Evolutionary conservation across 2,888 invertebrate genomes (phyloP).

Genomic region (Drymonia ruficornis): DNA sequence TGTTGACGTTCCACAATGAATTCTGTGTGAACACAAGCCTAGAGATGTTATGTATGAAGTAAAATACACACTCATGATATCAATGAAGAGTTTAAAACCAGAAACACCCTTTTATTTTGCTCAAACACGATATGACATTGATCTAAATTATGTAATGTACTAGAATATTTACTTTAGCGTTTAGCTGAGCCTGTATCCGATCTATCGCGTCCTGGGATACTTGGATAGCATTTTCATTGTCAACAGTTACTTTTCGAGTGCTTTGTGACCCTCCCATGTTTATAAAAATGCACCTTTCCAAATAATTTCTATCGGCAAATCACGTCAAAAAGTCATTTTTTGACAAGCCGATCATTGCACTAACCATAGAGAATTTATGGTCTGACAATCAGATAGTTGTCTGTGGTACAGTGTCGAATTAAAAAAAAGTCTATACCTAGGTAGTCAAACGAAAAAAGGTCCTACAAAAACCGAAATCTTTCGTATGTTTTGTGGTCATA

Average conservation of each 20-base stretch:
- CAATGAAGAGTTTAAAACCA: conserved; percentile 14
- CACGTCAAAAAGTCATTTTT: conserved; percentile 76
- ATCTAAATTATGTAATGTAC: conserved; percentile 80
- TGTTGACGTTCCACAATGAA: not conserved
- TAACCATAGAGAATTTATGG: conserved; percentile 16
- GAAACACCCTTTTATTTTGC: conserved; percentile 45
- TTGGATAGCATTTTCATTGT: conserved; percentile 80
- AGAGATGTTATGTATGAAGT: conserved; percentile 7
- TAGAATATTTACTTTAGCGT: conserved; percentile 72
- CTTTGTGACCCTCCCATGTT: conserved; percentile 86
- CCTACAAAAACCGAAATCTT: too few relatives aligned
- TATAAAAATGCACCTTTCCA: conserved; percentile 57
- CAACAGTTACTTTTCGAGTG: conserved; percentile 79
- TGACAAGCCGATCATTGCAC: conserved; percentile 41
- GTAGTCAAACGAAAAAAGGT: too few relatives aligned
- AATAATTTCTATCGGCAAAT: conserved; percentile 70
- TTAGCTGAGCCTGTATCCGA: conserved; percentile 74
- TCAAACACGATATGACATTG: conserved; percentile 71
- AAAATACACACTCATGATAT: conserved; percentile 5
- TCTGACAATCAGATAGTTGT: not conserved
- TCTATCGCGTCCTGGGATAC: conserved; percentile 80
- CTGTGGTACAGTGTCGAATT: too few relatives aligned
- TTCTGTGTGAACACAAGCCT: conserved; percentile 18
- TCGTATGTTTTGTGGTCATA: too few relatives aligned
- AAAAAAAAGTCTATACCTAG: too few relatives aligned